phyloP scores from a whole-genome alignment of 2,797 vertebrate species.

The Anas flavirostris region DNA sequence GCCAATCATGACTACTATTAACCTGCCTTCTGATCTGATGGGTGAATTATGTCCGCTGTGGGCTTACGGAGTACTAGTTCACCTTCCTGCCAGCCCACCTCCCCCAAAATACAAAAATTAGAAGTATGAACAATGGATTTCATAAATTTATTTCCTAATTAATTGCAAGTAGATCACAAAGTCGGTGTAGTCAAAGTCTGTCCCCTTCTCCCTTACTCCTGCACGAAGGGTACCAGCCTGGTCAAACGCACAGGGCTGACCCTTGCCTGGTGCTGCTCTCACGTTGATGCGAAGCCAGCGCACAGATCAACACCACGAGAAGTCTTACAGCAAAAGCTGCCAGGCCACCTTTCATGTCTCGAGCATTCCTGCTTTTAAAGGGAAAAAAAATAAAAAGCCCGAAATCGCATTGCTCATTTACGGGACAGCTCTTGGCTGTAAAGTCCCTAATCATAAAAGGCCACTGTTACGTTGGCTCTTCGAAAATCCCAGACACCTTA shows the following conservation, averaged over 20 bases:
- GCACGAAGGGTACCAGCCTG: not conserved
- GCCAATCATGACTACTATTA: slow-evolving; percentile 1
- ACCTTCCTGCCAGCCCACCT: not conserved
- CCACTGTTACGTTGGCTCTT: slow-evolving; percentile 23
- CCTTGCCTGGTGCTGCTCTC: not conserved
- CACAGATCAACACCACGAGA: slow-evolving; percentile 16
- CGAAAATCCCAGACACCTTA: slow-evolving; percentile 62
- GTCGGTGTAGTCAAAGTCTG: not conserved
- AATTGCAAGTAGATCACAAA: not conserved
- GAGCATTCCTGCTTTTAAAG: slow-evolving; percentile 48
- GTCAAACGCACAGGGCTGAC: slow-evolving; percentile 2
- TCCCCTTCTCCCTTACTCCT: not conserved
- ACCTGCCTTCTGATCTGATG: not conserved
- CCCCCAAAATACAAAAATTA: not conserved
- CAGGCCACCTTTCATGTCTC: slow-evolving; percentile 61
- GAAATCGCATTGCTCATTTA: slow-evolving; percentile 59
- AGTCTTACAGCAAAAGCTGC: slow-evolving; percentile 27
- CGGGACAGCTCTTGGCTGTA: slow-evolving; percentile 59
- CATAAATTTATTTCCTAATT: not conserved
- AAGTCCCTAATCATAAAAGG: slow-evolving; percentile 51
- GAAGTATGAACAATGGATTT: not conserved
- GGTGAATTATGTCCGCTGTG: not conserved
- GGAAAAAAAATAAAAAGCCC: not conserved
- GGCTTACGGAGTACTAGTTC: not conserved
- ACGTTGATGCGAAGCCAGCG: not conserved